Conservation (phyloP, 2,113 vertebrate genomes). For the Pogonocichla stellata region DNA sequence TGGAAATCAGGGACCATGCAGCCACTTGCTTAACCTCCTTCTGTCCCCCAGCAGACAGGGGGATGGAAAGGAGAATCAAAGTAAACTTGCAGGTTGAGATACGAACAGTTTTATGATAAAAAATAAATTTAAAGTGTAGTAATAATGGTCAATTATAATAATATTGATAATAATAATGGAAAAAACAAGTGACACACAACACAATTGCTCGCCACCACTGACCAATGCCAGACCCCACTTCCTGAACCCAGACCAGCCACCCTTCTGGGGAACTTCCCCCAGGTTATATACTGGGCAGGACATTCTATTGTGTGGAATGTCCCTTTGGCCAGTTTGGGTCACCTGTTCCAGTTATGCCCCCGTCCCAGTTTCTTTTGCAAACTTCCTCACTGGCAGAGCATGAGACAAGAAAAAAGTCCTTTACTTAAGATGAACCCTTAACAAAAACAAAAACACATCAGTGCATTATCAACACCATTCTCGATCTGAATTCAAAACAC, state of each 20-base stretch:
- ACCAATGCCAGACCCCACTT: neutral
- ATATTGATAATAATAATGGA: neutral
- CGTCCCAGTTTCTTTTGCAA: neutral
- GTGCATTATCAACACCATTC: neutral
- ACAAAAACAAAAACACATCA: neutral
- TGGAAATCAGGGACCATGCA: neutral
- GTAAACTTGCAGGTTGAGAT: neutral
- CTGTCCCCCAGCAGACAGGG: neutral
- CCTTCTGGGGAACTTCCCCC: too few species aligned
- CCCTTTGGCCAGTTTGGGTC: neutral
- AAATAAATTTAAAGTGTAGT: neutral
- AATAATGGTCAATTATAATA: neutral
- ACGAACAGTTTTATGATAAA: neutral
- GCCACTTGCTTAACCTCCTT: accelerated
- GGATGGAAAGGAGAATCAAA: neutral
- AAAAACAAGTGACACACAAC: accelerated
- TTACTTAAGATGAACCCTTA: neutral
- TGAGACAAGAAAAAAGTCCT: neutral
- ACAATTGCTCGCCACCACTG: neutral
- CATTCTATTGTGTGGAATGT: neutral
- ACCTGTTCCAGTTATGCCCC: neutral
- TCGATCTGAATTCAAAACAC: neutral
- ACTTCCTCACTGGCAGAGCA: neutral
- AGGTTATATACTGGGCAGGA: neutral
- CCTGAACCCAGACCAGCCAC: neutral